Evolutionary conservation across 2,888 invertebrate genomes (phyloP), one percentile per base, ranked within the genome.

Genomic region (Machimus rusticus): DNA sequence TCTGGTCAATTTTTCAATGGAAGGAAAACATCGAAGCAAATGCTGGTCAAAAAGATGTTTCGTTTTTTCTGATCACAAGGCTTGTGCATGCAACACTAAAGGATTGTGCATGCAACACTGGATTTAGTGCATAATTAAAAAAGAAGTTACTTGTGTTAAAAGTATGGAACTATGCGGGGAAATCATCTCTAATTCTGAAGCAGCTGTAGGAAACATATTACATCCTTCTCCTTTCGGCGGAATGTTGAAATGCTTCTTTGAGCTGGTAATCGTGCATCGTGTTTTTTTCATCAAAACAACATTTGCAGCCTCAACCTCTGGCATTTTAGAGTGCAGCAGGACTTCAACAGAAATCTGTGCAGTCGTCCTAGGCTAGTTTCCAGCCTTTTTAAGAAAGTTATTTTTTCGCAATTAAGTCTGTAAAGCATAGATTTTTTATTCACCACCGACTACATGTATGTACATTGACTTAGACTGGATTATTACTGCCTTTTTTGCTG

Each of bases 401-500:
- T 37, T 19, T 76, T 39, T 76, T 37, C 31, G 28, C 74, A 74
- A 34, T 39, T 19, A 76, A 39, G 34, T 16, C 8, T 76, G 76
- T 34, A 66, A 55, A 66, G n/a, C 37, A 76, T 37, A 37, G n/a
- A 5, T 39, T 16, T 76, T n/a, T 76, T 55, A n/a, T 81, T 55
- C 81, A 81, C 81, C 81, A 81, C 81, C 81, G 81, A 55, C 55
- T 76, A 74, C 37, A 37, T 34, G 51, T n/a, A 76, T 76, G 57
- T 66, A 66, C 23, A 23, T 28, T 66, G 66, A 66, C 66, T 78
- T 78, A 81, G 81, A 81, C 81, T 81, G 51, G 78, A 46, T 84
- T 66, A 84, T 57, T 84, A 84, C 74, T 84, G 84, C 74, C 84
- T 66, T 84, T 79, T 66, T 84, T 66, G 74, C 84, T 84, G 66